phyloP scores from a whole-genome alignment of 2,113 vertebrate species.

The Ictalurus punctatus region DNA sequence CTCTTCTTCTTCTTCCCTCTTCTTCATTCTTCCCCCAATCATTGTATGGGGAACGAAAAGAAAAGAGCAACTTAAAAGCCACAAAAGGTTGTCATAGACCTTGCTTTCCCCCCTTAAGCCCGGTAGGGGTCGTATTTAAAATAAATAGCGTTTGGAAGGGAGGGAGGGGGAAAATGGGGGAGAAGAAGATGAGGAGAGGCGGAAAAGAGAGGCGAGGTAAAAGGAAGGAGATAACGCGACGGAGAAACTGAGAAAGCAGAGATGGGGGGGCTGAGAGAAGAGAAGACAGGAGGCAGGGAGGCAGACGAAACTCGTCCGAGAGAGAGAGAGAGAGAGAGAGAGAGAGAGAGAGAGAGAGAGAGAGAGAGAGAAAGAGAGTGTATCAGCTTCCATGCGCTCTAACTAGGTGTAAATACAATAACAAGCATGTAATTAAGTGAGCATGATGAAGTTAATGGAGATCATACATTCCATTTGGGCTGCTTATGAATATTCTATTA shows the following conservation, averaged over 20 bases:
- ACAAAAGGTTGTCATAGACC: conserved; percentile 91
- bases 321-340: conserved; percentile 2
- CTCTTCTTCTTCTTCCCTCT: conserved; percentile 48
- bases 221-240: conserved; percentile 38
- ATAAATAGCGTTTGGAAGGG: conserved; percentile 97
- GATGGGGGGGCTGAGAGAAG: conserved; percentile 32
- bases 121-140: conserved; percentile 98
- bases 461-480: conserved; percentile 99
- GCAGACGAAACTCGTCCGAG: conserved; percentile 52
- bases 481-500: conserved; percentile 99
- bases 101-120: conserved; percentile 74
- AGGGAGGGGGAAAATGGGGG: conserved; percentile 52
- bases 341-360: conserved; percentile 17
- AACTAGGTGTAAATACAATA: conserved; percentile 99
- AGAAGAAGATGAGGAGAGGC: conserved; percentile 29
- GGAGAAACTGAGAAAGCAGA: conserved; percentile 12
- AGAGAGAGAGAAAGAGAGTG: conserved; percentile 78
- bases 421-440: conserved; percentile 99
- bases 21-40: conserved; percentile 68
- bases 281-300: conserved; percentile 52
- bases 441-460: conserved; percentile 99
- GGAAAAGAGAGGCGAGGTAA: conserved; percentile 51
- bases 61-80: conserved; percentile 98
- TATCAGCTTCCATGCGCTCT: conserved; percentile 99
- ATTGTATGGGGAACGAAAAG: conserved; percentile 88